Base-by-base conservation (phyloP, 1,140 invertebrate species). In the Bombyx mandarina region DNA sequence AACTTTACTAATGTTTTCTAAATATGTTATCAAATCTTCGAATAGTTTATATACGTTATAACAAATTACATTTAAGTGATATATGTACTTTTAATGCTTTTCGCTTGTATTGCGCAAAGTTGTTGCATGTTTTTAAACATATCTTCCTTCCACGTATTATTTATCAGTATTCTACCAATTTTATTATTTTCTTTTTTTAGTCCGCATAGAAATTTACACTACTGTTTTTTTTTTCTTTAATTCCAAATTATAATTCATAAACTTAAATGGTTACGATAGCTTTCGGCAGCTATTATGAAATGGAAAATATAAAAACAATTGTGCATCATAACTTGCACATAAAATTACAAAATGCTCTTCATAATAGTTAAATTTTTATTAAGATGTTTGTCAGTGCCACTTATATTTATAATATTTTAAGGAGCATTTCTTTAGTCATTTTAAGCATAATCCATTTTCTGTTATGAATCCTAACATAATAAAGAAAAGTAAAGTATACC, bases 11-110 rank as follows among this genome's bases (percentile, higher is more conserved):
- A 47, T 44, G 43, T 44, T 43, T 54, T 54, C 70, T 78, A 74
- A 79, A 67, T 72, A 71, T 81, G 82, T 86, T 86, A 35, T 35
- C 26, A 67, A 81, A 75, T 69, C 63, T 80, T 84, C 75, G 74
- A 83, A 86, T 83, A 82, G 82, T 86, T 84, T 86, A 84, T 86
- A 78, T 75, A 67, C 75, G 78, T 82, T 84, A 76, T 65, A 52
- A 57, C 60, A 65, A 66, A 68, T 66, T 73, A 66, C 67, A 57
- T 60, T 67, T 73, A 73, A 76, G 79, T 79, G 73, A 78, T 83
- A 79, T 71, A 18, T 18, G 12, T 18, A 35, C 26, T 35, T 35
- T 71, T 73, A 65, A 79, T 66, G 77, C 80, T 77, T 79, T 59
- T 70, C 66, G 73, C 71, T 74, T 73, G 68, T 63, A 18, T 56